phyloP scores from a whole-genome alignment of 1,140 invertebrate species.

The Procambarus clarkii region DNA sequence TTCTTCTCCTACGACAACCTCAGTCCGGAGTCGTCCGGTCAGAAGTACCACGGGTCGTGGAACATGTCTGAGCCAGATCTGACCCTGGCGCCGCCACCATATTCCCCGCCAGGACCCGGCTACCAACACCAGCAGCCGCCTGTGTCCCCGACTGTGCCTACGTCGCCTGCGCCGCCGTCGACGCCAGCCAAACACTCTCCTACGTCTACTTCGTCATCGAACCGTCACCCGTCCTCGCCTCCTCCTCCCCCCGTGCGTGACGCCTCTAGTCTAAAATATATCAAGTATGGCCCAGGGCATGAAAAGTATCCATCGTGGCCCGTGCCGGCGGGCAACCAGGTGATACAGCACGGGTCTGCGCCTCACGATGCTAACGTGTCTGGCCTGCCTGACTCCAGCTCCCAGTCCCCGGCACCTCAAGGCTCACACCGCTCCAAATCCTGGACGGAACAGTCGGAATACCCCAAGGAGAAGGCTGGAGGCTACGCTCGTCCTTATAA shows the following conservation, averaged over 20 bases:
- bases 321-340: conserved; percentile 78
- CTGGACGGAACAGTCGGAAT: conserved; percentile 86
- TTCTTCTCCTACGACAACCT: conserved; percentile 71
- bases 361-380: conserved; percentile 58
- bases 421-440: conserved; percentile 80
- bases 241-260: conserved; percentile 78
- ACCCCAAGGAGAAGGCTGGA: conserved; percentile 83
- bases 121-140: conserved; percentile 74
- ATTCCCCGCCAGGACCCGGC: conserved; percentile 58
- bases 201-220: conserved; percentile 52
- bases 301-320: conserved; percentile 90
- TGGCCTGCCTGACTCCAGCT: conserved; percentile 38
- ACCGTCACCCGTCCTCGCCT: conserved; percentile 57
- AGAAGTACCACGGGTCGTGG: conserved; percentile 68
- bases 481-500: conserved; percentile 83
- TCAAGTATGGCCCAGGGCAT: conserved; percentile 83
- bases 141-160: conserved; percentile 23
- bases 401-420: conserved; percentile 62
- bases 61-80: conserved; percentile 72
- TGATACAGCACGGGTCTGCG: conserved; percentile 76
- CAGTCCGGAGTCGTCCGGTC: conserved; percentile 51
- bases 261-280: conserved; percentile 82
- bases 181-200: conserved; percentile 46
- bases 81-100: conserved; percentile 49
- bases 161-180: conserved; percentile 12